Evolutionary conservation across 35 echinoderm and acorn worm species (phyloP).

Genomic region (Ophiothrix spiculata): DNA sequence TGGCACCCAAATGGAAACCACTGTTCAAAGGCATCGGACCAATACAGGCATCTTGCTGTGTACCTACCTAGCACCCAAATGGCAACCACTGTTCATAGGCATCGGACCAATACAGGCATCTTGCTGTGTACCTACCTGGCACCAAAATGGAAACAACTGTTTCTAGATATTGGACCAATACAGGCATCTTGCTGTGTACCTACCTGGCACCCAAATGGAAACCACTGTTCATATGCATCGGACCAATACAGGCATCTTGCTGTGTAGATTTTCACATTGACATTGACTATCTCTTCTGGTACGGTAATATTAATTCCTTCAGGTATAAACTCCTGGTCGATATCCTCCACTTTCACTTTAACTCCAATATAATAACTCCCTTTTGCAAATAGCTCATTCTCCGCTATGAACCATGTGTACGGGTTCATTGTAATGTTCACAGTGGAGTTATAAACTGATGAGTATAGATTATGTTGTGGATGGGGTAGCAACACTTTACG

Average conservation of each 20-base stretch:
- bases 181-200: too few species aligned
- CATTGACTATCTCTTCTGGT: constrained; percentile 20
- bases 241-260: constrained; percentile 81
- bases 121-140: too few species aligned
- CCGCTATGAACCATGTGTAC: constrained; percentile 69
- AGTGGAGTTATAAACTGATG: constrained; percentile 42
- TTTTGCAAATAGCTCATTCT: constrained; percentile 54
- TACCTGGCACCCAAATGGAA: constrained; percentile 80
- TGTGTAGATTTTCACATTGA: constrained; percentile 67
- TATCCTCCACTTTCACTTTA: background rate
- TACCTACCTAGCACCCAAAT: too few species aligned
- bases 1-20: too few species aligned
- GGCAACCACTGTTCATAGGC: too few species aligned
- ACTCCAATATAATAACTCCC: constrained; percentile 67
- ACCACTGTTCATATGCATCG: constrained; percentile 57
- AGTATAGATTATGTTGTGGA: constrained; percentile 15
- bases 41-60: too few species aligned
- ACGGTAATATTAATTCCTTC: background rate
- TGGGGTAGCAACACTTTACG: constrained; percentile 42
- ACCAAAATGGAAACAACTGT: too few species aligned
- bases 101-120: too few species aligned
- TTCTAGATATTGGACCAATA: too few species aligned
- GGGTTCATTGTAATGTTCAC: constrained; percentile 61
- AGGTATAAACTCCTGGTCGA: background rate
- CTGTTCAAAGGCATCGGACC: too few species aligned